Conservation (phyloP, 2,888 invertebrate species). For the Hedychridium roseum region DNA sequence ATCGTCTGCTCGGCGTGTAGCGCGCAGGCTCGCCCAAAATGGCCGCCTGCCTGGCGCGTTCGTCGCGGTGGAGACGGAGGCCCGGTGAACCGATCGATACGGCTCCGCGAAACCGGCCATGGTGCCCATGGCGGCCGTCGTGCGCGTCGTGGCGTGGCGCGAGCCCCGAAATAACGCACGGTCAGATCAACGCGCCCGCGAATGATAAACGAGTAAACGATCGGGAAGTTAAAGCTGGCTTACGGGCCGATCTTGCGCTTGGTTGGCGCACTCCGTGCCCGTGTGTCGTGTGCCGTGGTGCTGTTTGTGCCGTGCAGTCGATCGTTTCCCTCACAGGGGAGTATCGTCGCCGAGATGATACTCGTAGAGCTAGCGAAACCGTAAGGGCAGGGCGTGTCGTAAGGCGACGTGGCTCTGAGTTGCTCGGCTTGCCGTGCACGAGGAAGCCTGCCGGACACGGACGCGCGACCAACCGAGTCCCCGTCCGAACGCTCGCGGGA, state of each 20-base stretch:
- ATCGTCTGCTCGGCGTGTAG: slow-evolving; percentile 60
- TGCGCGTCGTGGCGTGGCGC: slow-evolving; percentile 48
- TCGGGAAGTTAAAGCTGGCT: slow-evolving; percentile 8
- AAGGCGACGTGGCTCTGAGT: slow-evolving; percentile 31
- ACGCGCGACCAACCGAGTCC: slow-evolving; percentile 46
- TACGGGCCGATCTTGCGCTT: too few species aligned
- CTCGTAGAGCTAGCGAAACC: too few species aligned
- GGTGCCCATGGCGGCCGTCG: slow-evolving; percentile 56
- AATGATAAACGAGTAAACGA: slow-evolving; percentile 13
- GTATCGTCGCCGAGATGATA: not conserved
- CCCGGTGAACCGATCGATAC: slow-evolving; percentile 59
- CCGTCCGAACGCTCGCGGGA: slow-evolving; percentile 50
- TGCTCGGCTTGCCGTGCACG: slow-evolving; percentile 39
- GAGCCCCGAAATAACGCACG: slow-evolving; percentile 43
- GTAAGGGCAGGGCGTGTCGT: slow-evolving; percentile 32
- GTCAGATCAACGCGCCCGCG: slow-evolving; percentile 33
- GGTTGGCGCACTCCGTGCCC: slow-evolving; percentile 14
- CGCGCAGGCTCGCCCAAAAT: slow-evolving; percentile 64
- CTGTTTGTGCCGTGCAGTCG: slow-evolving; percentile 24
- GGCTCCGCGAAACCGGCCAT: slow-evolving; percentile 52
- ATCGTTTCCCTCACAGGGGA: slow-evolving; percentile 15
- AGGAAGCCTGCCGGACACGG: too few species aligned
- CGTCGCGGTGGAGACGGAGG: slow-evolving; percentile 50
- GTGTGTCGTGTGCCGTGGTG: slow-evolving; percentile 18
- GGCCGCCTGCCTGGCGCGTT: slow-evolving; percentile 54